These are phyloP conservation scores for Neodon shergylaensis DNA, from an alignment of 2,113 vertebrate species.

Conservation along the genomic window DNA sequence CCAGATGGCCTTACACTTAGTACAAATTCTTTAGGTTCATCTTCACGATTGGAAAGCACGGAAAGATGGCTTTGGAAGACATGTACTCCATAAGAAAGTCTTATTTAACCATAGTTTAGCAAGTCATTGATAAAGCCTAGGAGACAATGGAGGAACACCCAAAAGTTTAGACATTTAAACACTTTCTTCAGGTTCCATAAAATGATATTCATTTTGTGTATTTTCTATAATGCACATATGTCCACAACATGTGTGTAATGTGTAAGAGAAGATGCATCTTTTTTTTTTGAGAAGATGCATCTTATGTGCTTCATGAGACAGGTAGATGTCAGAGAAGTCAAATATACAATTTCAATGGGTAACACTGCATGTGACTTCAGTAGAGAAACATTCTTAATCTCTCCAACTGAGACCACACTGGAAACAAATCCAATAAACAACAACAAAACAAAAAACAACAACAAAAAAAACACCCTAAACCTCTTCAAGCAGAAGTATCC, in stretches of 20 bases:
- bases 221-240: not conserved
- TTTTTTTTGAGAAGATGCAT: not conserved
- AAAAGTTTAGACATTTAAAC: not conserved
- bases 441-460: too few species aligned
- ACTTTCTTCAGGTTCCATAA: constrained; percentile 9
- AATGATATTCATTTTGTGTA: not conserved
- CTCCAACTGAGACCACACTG: not conserved
- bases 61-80: not conserved
- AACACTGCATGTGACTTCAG: not conserved
- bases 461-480: not conserved
- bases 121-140: constrained; percentile 6
- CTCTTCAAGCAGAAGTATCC: constrained; percentile 50
- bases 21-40: not conserved
- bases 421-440: not conserved
- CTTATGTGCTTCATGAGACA: constrained; percentile 17
- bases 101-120: not conserved
- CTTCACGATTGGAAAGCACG: constrained; percentile 9
- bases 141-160: not conserved
- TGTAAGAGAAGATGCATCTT: not conserved
- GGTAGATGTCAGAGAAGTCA: not conserved
- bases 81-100: not conserved
- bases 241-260: not conserved
- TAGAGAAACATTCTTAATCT: constrained; percentile 23
- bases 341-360: constrained; percentile 46
- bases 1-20: not conserved